Evolutionary conservation across 1,140 invertebrate genomes (phyloP).

Genomic region (Anastatus disparis): DNA sequence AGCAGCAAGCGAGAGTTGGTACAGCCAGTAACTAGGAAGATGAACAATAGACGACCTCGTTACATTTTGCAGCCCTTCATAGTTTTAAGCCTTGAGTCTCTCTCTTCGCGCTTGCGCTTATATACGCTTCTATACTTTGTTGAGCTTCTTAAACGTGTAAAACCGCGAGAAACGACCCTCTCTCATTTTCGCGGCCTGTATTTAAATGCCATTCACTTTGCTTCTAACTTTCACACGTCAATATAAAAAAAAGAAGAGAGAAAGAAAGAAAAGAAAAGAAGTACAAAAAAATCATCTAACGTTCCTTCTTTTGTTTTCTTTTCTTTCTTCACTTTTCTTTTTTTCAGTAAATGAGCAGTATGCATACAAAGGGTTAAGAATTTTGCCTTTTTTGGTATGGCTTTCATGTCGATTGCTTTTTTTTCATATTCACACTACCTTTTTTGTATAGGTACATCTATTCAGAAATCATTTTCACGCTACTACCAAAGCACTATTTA

Average conservation of each 20-base stretch:
- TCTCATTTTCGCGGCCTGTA: background rate
- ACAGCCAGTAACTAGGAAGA: constrained; percentile 7
- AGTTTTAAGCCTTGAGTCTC: constrained; percentile 21
- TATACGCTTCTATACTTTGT: background rate
- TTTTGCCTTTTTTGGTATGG: too few species aligned
- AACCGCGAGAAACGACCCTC: constrained; percentile 21
- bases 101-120: background rate
- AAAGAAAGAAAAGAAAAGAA: too few species aligned
- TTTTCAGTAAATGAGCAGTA: too few species aligned
- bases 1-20: background rate
- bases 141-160: constrained; percentile 27
- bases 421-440: too few species aligned
- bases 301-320: background rate
- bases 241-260: too few species aligned
- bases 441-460: too few species aligned
- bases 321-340: background rate
- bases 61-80: constrained; percentile 36
- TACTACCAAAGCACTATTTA: too few species aligned
- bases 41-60: constrained; percentile 40
- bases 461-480: too few species aligned
- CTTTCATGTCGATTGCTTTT: too few species aligned
- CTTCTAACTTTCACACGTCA: too few species aligned
- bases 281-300: too few species aligned
- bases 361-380: too few species aligned
- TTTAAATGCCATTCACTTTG: constrained; percentile 27